phyloP scores from a whole-genome alignment of 1,140 invertebrate genomes.

The Zaprionus vittiger region DNA sequence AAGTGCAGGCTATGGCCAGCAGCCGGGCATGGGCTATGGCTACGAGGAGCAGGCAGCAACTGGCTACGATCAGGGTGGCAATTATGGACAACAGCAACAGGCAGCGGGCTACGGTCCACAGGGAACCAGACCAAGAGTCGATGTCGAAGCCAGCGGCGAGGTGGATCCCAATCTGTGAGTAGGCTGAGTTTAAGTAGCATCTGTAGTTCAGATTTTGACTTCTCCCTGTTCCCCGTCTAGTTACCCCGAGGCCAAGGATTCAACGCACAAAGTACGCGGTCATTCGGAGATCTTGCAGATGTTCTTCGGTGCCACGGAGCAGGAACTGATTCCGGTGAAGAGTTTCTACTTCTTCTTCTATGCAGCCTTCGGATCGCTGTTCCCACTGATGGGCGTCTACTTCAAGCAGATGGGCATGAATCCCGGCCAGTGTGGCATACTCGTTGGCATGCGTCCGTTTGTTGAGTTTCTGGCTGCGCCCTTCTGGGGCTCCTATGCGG shows the following conservation, averaged over 20 bases:
- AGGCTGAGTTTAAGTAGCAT: not conserved
- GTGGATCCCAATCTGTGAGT: conserved; percentile 89
- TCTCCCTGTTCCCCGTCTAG: conserved; percentile 62
- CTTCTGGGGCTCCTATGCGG: conserved; percentile 98
- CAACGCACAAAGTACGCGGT: conserved; percentile 94
- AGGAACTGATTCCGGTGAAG: conserved; percentile 96
- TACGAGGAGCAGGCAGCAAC: conserved; percentile 63
- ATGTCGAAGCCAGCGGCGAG: conserved; percentile 90
- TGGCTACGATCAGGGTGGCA: conserved; percentile 65
- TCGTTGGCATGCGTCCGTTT: conserved; percentile 96
- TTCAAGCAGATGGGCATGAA: conserved; percentile 99
- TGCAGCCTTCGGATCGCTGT: conserved; percentile 98
- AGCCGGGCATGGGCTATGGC: conserved; percentile 53
- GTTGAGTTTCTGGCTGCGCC: conserved; percentile 99
- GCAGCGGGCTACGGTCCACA: conserved; percentile 60
- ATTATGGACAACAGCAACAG: conserved; percentile 56
- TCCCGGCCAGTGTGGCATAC: conserved; percentile 95
- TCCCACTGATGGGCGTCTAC: conserved; percentile 98
- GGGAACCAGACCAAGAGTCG: conserved; percentile 87
- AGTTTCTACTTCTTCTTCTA: conserved; percentile 99
- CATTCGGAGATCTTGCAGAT: conserved; percentile 93
- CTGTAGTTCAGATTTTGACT: not conserved
- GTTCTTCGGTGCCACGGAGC: conserved; percentile 92
- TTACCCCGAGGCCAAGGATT: conserved; percentile 93
- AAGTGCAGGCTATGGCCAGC: conserved; percentile 54